Evolutionary conservation across 2,888 invertebrate species (phyloP).

Genomic region (Habrosyne pyritoides): DNA sequence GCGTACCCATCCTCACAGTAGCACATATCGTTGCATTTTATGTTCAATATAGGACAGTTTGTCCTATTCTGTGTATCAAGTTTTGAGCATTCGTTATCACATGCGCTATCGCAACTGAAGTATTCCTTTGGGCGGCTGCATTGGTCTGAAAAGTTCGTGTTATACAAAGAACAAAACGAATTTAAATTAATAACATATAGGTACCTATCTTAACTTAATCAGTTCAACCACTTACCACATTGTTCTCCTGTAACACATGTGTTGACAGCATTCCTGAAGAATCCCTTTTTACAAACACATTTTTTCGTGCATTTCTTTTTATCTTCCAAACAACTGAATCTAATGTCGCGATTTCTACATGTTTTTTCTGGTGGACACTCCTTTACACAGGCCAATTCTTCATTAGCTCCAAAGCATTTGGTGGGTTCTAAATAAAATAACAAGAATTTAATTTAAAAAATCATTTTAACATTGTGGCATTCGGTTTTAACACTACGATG

Average conservation of each 20-base stretch:
- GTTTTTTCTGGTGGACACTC: conserved; percentile 43
- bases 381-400: conserved; percentile 32
- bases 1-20: conserved; percentile 47
- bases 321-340: conserved; percentile 26
- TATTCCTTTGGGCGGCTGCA: conserved; percentile 28
- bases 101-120: conserved; percentile 33
- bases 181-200: too few relatives aligned
- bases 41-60: conserved; percentile 41
- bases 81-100: conserved; percentile 44
- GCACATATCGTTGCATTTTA: conserved; percentile 40
- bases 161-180: too few relatives aligned
- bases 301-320: conserved; percentile 35
- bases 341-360: conserved; percentile 39
- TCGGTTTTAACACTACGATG: too few relatives aligned
- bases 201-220: too few relatives aligned
- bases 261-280: conserved; percentile 37
- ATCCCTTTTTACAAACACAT: conserved; percentile 47
- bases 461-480: too few relatives aligned
- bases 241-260: conserved; percentile 39
- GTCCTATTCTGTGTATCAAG: conserved; percentile 35
- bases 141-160: conserved; percentile 36
- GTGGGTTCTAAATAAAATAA: conserved; percentile 20
- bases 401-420: conserved; percentile 31
- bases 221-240: too few relatives aligned
- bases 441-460: not conserved